Base-by-base conservation (phyloP, 1,140 invertebrate genomes). In the Drosophila punjabiensis region DNA sequence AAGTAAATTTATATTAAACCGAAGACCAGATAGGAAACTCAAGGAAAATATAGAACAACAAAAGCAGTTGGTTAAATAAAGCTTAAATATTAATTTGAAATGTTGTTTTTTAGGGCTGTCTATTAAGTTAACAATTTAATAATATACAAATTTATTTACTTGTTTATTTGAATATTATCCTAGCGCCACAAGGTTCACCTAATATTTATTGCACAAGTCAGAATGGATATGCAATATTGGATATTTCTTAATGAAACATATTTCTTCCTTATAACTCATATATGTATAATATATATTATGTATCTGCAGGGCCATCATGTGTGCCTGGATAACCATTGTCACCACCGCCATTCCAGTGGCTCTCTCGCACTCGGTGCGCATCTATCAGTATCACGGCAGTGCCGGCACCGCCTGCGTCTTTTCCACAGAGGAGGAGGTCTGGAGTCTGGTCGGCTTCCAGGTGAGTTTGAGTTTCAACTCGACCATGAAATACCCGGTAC, bases 291-390 rank as follows among this genome's bases (percentile, higher is more conserved):
- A 45, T 20, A 45, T 13, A 45, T 20, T 52, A 5, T 11, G n/a
- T n/a, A 16, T 30, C 11, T 11, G 16, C 13, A 96, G 45, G 43
- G 97, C 97, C 30, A 98, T 98, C 71, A 94, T 94, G 24, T 94
- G 97, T 71, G 95, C 96, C 20, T 99, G 98, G 98, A 94, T 96
- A 13, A 94, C 98, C 33, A 97, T 98, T 32, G 93, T 97, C 9
- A 95, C 95, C 30, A 95, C 95, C 24, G 97, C 96, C 6, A 95
- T 96, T 24, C 98, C 98, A 6, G 95, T 97, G 0, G 95, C 97
- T 18, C 93, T 97, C 35, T 96, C 96, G 68, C 97, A 98, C 89
- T 97, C 96, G n/a, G 96, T 97, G 86, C 94, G 96, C 58, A 95
- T 94, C 60, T 96, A 96, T 82, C 94, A 94, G 52, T 95, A 95